These are phyloP conservation scores for Crotalus helleri DNA, from an alignment of 2,113 vertebrate genomes.

Conservation along the genomic window DNA sequence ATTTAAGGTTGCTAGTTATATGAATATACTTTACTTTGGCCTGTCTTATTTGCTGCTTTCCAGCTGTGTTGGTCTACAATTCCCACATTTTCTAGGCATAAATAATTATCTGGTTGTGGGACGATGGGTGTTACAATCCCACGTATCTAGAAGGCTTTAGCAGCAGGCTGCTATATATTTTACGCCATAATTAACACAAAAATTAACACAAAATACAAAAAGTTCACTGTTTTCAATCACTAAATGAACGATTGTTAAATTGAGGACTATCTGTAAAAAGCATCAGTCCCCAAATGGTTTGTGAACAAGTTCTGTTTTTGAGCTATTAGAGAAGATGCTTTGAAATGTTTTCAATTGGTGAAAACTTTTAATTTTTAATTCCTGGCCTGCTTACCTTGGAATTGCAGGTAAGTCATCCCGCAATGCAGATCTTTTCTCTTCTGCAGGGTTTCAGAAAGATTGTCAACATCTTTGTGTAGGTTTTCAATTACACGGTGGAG, in stretches of 20 bases:
- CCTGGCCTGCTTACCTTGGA: constrained; percentile 55
- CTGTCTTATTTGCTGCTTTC: too few relatives aligned
- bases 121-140: too few relatives aligned
- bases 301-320: background rate
- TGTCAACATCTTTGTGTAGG: constrained; percentile 67
- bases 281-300: background rate
- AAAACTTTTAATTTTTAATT: constrained; percentile 30
- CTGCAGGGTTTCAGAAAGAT: constrained; percentile 61
- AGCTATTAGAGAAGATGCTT: background rate
- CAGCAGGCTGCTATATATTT: too few relatives aligned
- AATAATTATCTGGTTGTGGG: too few relatives aligned
- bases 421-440: constrained; percentile 48
- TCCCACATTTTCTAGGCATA: too few relatives aligned
- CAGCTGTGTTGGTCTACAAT: too few relatives aligned
- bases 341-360: background rate
- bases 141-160: too few relatives aligned
- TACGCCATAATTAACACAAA: background rate
- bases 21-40: too few relatives aligned
- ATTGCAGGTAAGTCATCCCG: constrained; percentile 40
- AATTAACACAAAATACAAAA: too few relatives aligned
- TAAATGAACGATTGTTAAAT: background rate
- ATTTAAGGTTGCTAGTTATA: background rate
- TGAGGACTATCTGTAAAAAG: background rate
- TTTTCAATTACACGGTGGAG: constrained; percentile 70
- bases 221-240: background rate